These are phyloP conservation scores for Oegoconia quadripuncta DNA, from an alignment of 2,888 invertebrate species.

Conservation along the genomic window DNA sequence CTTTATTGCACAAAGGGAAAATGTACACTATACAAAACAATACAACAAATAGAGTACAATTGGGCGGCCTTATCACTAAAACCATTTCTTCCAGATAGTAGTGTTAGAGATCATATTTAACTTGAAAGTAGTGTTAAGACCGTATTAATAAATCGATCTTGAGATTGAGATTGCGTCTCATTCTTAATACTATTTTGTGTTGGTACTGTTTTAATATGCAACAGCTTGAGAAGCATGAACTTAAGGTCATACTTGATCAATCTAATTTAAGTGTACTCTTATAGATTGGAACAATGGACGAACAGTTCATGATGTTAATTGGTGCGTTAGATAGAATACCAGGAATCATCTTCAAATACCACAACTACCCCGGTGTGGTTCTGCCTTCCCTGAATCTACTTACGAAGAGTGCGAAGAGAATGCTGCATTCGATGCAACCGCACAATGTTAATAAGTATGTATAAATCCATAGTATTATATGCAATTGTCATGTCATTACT, in stretches of 20 bases:
- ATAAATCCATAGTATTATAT: too few relatives aligned
- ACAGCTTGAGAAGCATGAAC: too few relatives aligned
- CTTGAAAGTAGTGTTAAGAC: neutral
- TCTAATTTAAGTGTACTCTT: too few relatives aligned
- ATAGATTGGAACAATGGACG: constrained; percentile 66
- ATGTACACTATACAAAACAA: too few relatives aligned
- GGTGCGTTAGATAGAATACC: constrained; percentile 84
- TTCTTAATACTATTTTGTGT: too few relatives aligned
- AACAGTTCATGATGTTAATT: constrained; percentile 76
- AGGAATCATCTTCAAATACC: constrained; percentile 84
- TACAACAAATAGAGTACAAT: neutral
- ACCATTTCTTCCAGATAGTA: neutral
- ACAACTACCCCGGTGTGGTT: constrained; percentile 89
- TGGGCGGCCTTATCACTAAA: too few relatives aligned
- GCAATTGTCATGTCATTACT: neutral
- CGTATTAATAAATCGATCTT: too few relatives aligned
- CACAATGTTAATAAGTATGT: constrained; percentile 77
- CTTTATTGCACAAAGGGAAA: too few relatives aligned
- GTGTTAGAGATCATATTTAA: neutral
- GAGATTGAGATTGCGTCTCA: too few relatives aligned
- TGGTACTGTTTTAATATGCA: too few relatives aligned
- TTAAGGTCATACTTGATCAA: too few relatives aligned
- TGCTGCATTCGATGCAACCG: constrained; percentile 82
- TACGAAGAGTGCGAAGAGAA: constrained; percentile 84
- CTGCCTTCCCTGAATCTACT: constrained; percentile 82